Conservation (phyloP, 1,140 invertebrate genomes). For the Eriosoma lanigerum region DNA sequence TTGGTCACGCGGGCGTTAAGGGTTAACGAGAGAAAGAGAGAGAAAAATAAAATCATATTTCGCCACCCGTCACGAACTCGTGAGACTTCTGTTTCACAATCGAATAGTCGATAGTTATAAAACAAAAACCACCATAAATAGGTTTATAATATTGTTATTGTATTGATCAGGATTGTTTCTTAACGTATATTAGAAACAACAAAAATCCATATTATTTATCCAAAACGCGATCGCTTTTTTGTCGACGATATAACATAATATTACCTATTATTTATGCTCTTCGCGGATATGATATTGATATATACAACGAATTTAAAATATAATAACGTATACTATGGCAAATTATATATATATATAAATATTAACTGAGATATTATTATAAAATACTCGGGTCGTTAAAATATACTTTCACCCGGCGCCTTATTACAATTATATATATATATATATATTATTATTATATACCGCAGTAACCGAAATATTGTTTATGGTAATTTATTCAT, state of each 20-base stretch:
- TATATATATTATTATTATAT: not conserved
- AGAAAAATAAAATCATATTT: constrained; percentile 15
- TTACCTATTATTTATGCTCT: not conserved
- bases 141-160: not conserved
- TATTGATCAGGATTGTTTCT: not conserved
- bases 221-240: too few species aligned
- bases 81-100: constrained; percentile 47
- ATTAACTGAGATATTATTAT: too few species aligned
- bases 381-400: not conserved
- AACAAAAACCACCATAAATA: constrained; percentile 5
- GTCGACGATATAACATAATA: not conserved
- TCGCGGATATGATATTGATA: not conserved
- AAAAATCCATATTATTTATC: not conserved
- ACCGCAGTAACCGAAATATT: constrained; percentile 15
- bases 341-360: too few species aligned
- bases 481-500: constrained; percentile 30
- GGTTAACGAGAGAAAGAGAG: constrained; percentile 34
- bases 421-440: not conserved
- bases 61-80: constrained; percentile 38
- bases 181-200: not conserved
- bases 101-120: constrained; percentile 10
- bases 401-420: not conserved
- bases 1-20: constrained; percentile 30
- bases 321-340: too few species aligned
- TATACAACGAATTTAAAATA: not conserved